Evolutionary conservation across 2,888 invertebrate species (phyloP).

Genomic region (Hesperia comma): DNA sequence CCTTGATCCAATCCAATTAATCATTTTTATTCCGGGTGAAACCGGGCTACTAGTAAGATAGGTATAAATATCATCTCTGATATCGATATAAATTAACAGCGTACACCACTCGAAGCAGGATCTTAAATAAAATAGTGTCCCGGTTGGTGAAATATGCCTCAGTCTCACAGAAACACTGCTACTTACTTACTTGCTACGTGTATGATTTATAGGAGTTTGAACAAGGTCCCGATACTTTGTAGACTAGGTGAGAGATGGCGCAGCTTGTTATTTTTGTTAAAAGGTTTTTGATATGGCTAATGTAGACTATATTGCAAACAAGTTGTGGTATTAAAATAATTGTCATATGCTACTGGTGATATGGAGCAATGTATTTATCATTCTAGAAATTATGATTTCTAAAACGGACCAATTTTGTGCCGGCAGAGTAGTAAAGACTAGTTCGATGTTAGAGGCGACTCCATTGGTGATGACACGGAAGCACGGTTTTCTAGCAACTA

Average conservation of each 20-base stretch:
- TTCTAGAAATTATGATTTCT: no score
- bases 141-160: constrained; percentile 39
- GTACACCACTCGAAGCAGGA: neutral
- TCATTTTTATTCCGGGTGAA: no score
- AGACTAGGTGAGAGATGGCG: constrained; percentile 9
- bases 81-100: constrained; percentile 3
- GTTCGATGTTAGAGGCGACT: no score
- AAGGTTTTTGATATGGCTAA: neutral
- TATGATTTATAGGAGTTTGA: constrained; percentile 42
- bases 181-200: constrained; percentile 37
- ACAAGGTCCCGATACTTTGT: constrained; percentile 26
- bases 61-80: neutral
- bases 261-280: neutral
- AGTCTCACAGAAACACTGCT: constrained; percentile 30
- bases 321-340: no score
- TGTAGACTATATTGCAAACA: neutral
- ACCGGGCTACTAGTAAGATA: no score
- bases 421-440: no score
- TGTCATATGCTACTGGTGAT: no score
- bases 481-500: no score
- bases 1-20: no score
- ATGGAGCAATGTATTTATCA: no score
- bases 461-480: no score
- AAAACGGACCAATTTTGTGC: no score
- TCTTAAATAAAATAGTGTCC: constrained; percentile 26